Percentiles rank a stretch among this genome's conserved stretches.
These are phyloP conservation scores for Ischnus inquisitorius DNA, from an alignment of 2,888 invertebrate species.

Conservation along the genomic window DNA sequence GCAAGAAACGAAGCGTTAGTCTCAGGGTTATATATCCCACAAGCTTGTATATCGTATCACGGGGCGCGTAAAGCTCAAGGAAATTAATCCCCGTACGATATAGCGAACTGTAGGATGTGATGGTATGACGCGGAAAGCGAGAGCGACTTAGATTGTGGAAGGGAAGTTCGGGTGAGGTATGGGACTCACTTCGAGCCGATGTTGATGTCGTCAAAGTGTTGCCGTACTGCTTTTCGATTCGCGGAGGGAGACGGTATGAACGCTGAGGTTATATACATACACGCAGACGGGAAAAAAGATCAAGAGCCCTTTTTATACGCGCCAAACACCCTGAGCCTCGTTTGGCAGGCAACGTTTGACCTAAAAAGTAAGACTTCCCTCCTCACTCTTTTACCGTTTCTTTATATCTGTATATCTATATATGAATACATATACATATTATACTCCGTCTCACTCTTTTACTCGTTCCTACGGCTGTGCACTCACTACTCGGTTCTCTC, in stretches of 20 bases:
- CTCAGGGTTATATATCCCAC: constrained; percentile 56
- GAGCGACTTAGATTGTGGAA: constrained; percentile 17
- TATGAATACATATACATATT: too few species aligned
- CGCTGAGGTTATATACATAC: constrained; percentile 7
- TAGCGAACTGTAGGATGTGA: constrained; percentile 47
- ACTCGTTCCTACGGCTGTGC: constrained; percentile 51
- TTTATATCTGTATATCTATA: constrained; percentile 31
- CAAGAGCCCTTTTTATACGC: constrained; percentile 71
- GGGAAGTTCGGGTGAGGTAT: background rate
- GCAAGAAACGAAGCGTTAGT: constrained; percentile 22
- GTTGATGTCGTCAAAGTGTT: constrained; percentile 20
- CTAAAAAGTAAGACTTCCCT: constrained; percentile 76
- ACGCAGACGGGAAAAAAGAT: constrained; percentile 35
- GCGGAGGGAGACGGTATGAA: background rate
- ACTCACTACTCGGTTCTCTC: constrained; percentile 54
- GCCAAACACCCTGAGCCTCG: constrained; percentile 76
- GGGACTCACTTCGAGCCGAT: constrained; percentile 17
- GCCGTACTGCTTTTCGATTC: constrained; percentile 1
- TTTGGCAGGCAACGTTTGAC: constrained; percentile 80
- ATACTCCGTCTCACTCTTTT: constrained; percentile 52
- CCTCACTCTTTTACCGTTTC: constrained; percentile 31
- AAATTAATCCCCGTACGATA: constrained; percentile 79
- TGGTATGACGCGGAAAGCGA: constrained; percentile 74
- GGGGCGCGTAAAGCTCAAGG: constrained; percentile 76
- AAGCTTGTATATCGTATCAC: constrained; percentile 71